Percentiles rank a stretch among this genome's conserved stretches.
These are phyloP conservation scores for Corythucha ciliata DNA, from an alignment of 2,888 invertebrate genomes.

Conservation along the genomic window DNA sequence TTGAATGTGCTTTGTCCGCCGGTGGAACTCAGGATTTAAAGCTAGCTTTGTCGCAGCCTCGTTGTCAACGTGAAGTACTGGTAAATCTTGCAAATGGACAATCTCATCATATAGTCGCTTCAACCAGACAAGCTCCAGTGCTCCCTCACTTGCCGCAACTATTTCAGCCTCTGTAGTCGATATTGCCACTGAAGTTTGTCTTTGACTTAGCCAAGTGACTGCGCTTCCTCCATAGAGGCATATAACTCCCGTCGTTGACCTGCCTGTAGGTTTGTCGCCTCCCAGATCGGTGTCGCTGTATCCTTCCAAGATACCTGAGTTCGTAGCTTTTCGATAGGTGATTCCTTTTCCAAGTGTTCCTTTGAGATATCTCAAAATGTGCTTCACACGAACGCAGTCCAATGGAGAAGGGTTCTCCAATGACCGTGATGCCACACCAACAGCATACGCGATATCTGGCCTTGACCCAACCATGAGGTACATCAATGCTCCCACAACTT, in stretches of 20 bases:
- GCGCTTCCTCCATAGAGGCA: not conserved
- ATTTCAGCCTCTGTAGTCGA: slow-evolving; percentile 5
- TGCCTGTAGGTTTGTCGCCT: slow-evolving; percentile 26
- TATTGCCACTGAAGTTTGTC: slow-evolving; percentile 2
- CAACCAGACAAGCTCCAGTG: slow-evolving; percentile 35
- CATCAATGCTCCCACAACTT: slow-evolving; percentile 21
- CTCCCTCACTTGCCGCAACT: slow-evolving; percentile 32
- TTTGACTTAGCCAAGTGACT: not conserved
- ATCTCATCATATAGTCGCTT: slow-evolving; percentile 25
- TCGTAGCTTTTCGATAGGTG: not conserved
- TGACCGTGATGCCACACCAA: slow-evolving; percentile 10
- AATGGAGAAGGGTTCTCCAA: not conserved
- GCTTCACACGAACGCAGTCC: not conserved
- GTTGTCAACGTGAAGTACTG: not conserved
- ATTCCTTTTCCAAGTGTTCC: not conserved
- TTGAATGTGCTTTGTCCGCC: not conserved
- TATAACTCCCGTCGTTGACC: slow-evolving; percentile 30
- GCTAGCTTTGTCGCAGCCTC: not conserved
- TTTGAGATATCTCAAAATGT: not conserved
- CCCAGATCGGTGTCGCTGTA: slow-evolving; percentile 34
- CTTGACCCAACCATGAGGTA: slow-evolving; percentile 12
- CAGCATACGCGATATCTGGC: slow-evolving; percentile 25
- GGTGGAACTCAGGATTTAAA: not conserved
- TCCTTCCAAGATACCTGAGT: slow-evolving; percentile 7
- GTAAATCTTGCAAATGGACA: not conserved